phyloP scores from a whole-genome alignment of 2,113 vertebrate genomes.

The Antechinus flavipes region DNA sequence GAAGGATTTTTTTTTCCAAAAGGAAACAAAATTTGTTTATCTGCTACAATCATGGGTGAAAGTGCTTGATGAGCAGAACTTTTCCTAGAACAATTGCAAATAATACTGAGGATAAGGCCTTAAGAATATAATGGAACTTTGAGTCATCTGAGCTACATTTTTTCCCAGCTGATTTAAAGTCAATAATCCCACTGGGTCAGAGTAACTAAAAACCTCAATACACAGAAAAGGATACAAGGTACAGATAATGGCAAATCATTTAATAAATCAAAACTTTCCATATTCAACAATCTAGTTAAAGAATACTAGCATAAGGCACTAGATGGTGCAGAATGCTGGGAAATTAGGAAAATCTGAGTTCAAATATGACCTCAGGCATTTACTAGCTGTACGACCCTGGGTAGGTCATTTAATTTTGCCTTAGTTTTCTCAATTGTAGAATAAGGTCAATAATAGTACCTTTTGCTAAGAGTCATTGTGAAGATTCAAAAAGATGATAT shows the following conservation, averaged over 20 bases:
- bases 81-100: background rate
- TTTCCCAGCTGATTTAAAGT: background rate
- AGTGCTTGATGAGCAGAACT: background rate
- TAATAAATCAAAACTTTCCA: background rate
- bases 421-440: background rate
- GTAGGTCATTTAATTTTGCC: background rate
- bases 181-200: background rate
- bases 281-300: background rate
- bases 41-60: background rate
- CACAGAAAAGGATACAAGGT: constrained; percentile 17
- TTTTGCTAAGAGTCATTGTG: background rate
- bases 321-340: background rate
- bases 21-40: background rate
- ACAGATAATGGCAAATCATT: background rate
- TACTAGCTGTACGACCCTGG: background rate
- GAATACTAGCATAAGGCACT: background rate
- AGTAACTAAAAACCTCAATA: constrained; percentile 10
- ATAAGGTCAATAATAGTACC: background rate
- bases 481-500: background rate
- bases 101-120: background rate
- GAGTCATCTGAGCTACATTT: background rate
- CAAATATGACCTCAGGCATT: background rate
- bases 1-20: background rate
- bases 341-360: background rate
- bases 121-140: background rate